Evolutionary conservation across 2,797 vertebrate genomes (phyloP), one percentile per base, ranked within the genome.

Genomic region (Menidia menidia): DNA sequence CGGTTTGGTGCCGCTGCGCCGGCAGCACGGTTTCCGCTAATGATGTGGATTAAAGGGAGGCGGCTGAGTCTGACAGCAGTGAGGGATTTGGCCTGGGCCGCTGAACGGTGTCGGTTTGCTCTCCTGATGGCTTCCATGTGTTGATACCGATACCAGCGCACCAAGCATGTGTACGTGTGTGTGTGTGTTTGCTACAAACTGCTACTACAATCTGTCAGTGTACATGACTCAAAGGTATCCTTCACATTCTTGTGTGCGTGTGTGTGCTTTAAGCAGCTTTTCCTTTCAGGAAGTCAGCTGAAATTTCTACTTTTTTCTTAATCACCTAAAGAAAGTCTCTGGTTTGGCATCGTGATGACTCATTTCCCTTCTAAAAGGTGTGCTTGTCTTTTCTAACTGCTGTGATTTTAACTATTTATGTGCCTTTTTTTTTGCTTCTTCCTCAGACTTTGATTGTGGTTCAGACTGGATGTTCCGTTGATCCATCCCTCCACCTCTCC

Each of bases 381-480:
- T 45, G 50, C n/a, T 25, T 13, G 18, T 42, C 25, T 14, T 7
- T 25, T 39, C 4, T 32, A 4, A 45, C 41, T 32, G 3, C 4
- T 35, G 3, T 50, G 6, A 9, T 54, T 53, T 14, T 19, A 64
- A 56, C 15, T 67, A 15, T 25, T 32, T 32, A 16, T 51, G 25
- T 32, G 42, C 45, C 2, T 13, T 7, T 9, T 11, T 31, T 45
- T 32, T n/a, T 50, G n/a, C 25, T 25, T 25, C 25, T 2, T 50
- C 25, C 50, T 8, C 62, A 87, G 51, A 15, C 76, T 87, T 82
- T 80, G 80, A 80, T 60, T 73, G 80, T 69, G 60, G 25, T 30
- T 86, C 74, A 86, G 84, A 84, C 76, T 88, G 68, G 57, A 83
- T 73, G 25, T 63, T 42, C 30, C 48, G 16, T 7, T 6, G 47